Evolutionary conservation across 2,113 vertebrate genomes (phyloP), one percentile per base, ranked within the genome.

Genomic region (Psephotus haematonotus): DNA sequence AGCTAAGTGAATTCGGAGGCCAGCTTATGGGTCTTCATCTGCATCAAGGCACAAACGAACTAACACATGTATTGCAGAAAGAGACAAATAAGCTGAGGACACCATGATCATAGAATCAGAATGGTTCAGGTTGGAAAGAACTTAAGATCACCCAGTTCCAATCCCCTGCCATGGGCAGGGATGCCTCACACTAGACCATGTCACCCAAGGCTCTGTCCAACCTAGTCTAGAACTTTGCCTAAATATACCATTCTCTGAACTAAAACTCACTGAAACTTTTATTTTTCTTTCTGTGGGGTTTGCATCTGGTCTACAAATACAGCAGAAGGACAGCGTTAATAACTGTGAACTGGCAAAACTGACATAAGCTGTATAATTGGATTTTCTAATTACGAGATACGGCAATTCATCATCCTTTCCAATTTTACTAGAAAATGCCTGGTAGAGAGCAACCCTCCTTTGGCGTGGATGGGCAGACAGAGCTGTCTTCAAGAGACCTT

Each of bases 391-490:
- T 2, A 37, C 13, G 28, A 80, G 8, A 63, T 78, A 39, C 41
- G 28, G 53, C 82, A 90, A 85, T 77, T 12, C 85, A 77, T 2
- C 25, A 39, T 62, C n/a, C 13, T 53, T 77, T 77, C 85, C 68
- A 43, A 39, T 74, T 69, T 76, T 37, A 22, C 15, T 44, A 14
- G 22, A 72, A 76, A 79, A 62, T 5, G 44, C 5, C 17, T 5
- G 22, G 7, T 23, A 46, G 23, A 60, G 63, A 85, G 44, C 12
- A 5, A 27, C 33, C 31, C 43, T 39, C 20, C 18, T 71, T 76
- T 82, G 62, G 29, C 1, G 4, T 3, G 2, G 11, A 6, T 3
- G 1, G 13, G 14, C 28, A 33, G 28, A 29, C 28, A 24, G 11
- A 62, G 11, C 1, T 19, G 3, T 24, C 57, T 69, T 27, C 31